Evolutionary conservation across 2,113 vertebrate genomes (phyloP).

Genomic region (Elephantulus edwardii): DNA sequence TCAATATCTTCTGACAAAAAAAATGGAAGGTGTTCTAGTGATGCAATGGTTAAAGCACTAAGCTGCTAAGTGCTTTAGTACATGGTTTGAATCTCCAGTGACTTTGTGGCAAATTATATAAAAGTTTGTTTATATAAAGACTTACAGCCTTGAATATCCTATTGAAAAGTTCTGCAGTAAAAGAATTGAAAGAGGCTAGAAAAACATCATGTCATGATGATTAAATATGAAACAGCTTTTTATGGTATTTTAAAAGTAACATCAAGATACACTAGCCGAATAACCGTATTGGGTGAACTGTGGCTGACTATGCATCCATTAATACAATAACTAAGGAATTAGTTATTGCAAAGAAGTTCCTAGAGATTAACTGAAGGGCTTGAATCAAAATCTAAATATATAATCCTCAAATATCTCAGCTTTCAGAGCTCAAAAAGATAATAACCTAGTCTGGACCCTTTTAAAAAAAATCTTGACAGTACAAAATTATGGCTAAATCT

Average conservation of each 20-base stretch:
- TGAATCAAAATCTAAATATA: not conserved
- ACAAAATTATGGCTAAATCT: constrained; percentile 26
- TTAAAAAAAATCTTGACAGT: not conserved
- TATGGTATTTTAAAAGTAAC: not conserved
- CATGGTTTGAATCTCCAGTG: too few relatives aligned
- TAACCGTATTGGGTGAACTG: not conserved
- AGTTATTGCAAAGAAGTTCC: not conserved
- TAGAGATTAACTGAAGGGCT: not conserved
- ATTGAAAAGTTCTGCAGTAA: too few relatives aligned
- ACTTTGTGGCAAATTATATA: too few relatives aligned
- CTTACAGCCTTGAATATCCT: too few relatives aligned
- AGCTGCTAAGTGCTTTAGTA: too few relatives aligned
- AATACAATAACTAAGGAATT: not conserved
- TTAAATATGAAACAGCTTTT: not conserved
- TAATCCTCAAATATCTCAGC: not conserved
- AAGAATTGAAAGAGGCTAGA: too few relatives aligned
- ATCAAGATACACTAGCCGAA: not conserved
- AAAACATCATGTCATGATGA: too few relatives aligned
- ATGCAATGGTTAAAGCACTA: too few relatives aligned
- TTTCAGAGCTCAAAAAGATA: not conserved
- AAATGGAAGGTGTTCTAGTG: too few relatives aligned
- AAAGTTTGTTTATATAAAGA: too few relatives aligned
- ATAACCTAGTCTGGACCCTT: not conserved
- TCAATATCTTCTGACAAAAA: not conserved
- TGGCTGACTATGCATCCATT: not conserved